These are phyloP conservation scores for Pollenia angustigena DNA, from an alignment of 2,888 invertebrate species.

Conservation along the genomic window DNA sequence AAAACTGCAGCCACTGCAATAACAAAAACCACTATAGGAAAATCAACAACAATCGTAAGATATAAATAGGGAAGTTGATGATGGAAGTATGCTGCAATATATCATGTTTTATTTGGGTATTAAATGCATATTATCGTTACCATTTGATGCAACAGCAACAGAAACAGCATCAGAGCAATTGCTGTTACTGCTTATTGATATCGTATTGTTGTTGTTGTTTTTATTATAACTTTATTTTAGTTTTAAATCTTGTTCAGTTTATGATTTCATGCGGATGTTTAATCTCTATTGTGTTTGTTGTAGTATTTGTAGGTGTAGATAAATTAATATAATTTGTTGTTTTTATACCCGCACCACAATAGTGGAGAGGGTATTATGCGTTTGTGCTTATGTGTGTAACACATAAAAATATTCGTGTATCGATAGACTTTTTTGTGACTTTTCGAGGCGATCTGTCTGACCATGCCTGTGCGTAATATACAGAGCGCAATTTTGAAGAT, in stretches of 20 bases:
- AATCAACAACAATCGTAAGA: conserved; percentile 17
- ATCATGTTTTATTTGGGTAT: conserved; percentile 60
- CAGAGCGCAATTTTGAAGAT: too few species aligned
- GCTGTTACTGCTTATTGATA: conserved; percentile 13
- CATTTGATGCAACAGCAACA: conserved; percentile 42
- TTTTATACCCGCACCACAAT: neutral
- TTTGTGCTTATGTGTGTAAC: too few species aligned
- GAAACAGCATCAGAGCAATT: conserved; percentile 8
- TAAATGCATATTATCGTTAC: conserved; percentile 36
- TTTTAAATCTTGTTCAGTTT: conserved; percentile 69
- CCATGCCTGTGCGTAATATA: too few species aligned
- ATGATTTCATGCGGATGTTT: conserved; percentile 67
- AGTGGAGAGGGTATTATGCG: too few species aligned
- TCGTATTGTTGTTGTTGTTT: conserved; percentile 14
- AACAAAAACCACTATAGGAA: conserved; percentile 7
- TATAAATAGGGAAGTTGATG: conserved; percentile 65
- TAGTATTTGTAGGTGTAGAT: conserved; percentile 69
- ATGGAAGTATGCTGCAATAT: conserved; percentile 69
- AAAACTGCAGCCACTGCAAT: conserved; percentile 29
- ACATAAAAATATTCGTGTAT: too few species aligned
- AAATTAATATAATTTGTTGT: conserved; percentile 55
- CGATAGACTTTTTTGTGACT: too few species aligned
- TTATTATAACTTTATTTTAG: conserved; percentile 37
- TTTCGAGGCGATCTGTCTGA: too few species aligned
- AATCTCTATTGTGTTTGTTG: conserved; percentile 30